A percentile compares a stretch with the other conserved stretches of the same genome.
Evolutionary conservation across 2,888 invertebrate genomes (phyloP).

Genomic region (Thelaira solivaga): DNA sequence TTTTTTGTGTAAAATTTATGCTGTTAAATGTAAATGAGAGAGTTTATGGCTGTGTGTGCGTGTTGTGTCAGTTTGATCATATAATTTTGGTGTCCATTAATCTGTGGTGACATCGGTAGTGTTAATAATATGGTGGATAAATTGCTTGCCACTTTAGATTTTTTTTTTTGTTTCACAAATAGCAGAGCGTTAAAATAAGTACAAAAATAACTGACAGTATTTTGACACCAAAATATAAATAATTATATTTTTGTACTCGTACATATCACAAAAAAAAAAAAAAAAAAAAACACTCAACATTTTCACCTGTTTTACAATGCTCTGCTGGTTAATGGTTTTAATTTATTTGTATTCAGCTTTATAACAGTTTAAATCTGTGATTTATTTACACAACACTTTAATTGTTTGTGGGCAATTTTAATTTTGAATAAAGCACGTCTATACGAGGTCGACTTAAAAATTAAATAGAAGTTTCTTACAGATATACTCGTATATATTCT

Average conservation of each 20-base stretch:
- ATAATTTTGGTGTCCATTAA: slow-evolving; percentile 40
- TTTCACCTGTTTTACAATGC: not conserved
- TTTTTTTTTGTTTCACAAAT: slow-evolving; percentile 20
- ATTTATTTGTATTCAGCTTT: slow-evolving; percentile 5
- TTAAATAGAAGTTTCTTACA: no score
- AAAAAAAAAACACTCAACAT: no score
- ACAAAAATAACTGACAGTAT: slow-evolving; percentile 21
- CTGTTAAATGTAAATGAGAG: no score
- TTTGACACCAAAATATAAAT: slow-evolving; percentile 31
- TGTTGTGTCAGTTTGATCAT: no score
- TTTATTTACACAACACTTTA: not conserved
- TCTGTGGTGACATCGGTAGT: slow-evolving; percentile 35
- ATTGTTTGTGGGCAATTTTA: not conserved
- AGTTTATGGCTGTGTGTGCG: not conserved
- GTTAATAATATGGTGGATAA: slow-evolving; percentile 47
- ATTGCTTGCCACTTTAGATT: slow-evolving; percentile 42
- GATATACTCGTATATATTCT: no score
- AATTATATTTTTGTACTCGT: slow-evolving; percentile 9
- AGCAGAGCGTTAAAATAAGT: not conserved
- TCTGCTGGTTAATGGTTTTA: not conserved
- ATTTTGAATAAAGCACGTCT: not conserved
- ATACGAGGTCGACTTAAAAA: not conserved
- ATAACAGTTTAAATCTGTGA: not conserved
- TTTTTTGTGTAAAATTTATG: not conserved
- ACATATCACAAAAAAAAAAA: no score